Percentiles rank a stretch among this genome's conserved stretches.
Evolutionary conservation across 2,113 vertebrate genomes (phyloP).

Genomic region (Suricata suricatta): DNA sequence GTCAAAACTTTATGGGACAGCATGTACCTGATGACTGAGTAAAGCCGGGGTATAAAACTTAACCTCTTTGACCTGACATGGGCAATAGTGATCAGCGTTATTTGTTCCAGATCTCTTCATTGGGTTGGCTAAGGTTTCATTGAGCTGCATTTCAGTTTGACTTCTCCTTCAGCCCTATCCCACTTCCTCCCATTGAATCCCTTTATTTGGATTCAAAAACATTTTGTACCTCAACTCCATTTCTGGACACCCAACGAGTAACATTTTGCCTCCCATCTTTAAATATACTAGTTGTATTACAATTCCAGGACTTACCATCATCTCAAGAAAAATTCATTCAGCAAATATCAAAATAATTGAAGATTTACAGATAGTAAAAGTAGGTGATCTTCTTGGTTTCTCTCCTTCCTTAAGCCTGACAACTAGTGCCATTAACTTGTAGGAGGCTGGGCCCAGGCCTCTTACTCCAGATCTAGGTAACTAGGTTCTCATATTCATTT

Average conservation of each 20-base stretch:
- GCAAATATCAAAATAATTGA: constrained; percentile 7
- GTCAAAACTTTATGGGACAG: not conserved
- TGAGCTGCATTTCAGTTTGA: not conserved
- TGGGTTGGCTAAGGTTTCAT: not conserved
- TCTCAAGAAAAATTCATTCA: not conserved
- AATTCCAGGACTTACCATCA: not conserved
- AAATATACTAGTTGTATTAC: not conserved
- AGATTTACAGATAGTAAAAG: not conserved
- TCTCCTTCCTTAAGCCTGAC: not conserved
- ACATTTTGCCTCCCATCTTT: not conserved
- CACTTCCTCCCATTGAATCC: not conserved
- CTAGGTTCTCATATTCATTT: not conserved
- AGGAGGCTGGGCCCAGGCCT: not conserved
- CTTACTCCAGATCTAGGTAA: not conserved
- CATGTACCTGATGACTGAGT: not conserved
- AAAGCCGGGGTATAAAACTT: not conserved
- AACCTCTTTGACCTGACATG: not conserved
- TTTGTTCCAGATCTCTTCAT: not conserved
- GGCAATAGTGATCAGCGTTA: not conserved
- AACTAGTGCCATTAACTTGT: not conserved
- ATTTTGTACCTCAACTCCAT: not conserved
- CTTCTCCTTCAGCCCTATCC: not conserved
- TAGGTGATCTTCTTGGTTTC: not conserved
- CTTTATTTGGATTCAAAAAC: not conserved
- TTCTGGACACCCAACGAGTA: not conserved